Conservation (phyloP, 2,888 invertebrate species). For the Listrodromus nycthemerus region DNA sequence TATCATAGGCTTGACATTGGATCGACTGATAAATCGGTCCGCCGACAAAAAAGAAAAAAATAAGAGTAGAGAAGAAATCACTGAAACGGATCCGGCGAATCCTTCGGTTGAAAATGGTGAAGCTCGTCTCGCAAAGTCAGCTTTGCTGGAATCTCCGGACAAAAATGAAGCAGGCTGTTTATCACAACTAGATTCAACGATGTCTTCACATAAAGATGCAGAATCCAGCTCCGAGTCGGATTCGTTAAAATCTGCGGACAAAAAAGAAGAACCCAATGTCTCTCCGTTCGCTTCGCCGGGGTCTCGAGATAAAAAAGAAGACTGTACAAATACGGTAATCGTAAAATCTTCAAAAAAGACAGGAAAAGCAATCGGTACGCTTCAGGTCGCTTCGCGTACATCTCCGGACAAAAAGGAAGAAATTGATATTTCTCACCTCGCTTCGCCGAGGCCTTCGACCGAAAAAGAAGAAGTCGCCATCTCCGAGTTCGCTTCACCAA, state of each 20-base stretch:
- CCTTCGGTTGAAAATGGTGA: not conserved
- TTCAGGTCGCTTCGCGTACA: too few species aligned
- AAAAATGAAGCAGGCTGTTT: not conserved
- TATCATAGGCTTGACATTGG: not conserved
- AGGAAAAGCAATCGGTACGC: too few species aligned
- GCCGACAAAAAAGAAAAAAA: not conserved
- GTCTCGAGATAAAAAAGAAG: too few species aligned
- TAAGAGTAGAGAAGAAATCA: not conserved
- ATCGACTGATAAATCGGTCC: not conserved
- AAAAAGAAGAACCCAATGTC: not conserved
- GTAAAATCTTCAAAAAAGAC: too few species aligned
- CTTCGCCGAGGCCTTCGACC: not conserved
- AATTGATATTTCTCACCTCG: not conserved
- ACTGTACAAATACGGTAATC: too few species aligned
- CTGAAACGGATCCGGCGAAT: not conserved
- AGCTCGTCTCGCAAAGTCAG: not conserved
- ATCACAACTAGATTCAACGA: not conserved
- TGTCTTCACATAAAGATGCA: not conserved
- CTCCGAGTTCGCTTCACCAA: not conserved
- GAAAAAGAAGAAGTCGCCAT: conserved; percentile 3
- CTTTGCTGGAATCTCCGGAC: not conserved
- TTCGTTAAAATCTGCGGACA: not conserved
- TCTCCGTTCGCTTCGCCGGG: not conserved
- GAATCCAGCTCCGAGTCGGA: conserved; percentile 25
- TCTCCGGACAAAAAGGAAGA: conserved; percentile 1